A percentile compares a stretch with the other conserved stretches of the same genome.
Evolutionary conservation across 2,113 vertebrate species (phyloP).

Genomic region (Paedocypris sp.): DNA sequence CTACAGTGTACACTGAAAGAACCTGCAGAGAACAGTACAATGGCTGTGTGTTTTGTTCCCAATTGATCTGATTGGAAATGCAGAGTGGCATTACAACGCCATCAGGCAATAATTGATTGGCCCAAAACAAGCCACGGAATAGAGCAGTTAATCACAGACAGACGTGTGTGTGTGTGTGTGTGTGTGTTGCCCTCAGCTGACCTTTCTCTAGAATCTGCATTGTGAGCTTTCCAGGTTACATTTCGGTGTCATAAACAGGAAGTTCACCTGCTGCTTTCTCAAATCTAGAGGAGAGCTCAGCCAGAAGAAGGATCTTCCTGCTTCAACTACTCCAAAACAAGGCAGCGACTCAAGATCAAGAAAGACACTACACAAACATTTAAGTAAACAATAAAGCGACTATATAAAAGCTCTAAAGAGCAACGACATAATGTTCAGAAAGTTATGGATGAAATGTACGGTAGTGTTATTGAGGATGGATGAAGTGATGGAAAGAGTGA

Average conservation of each 20-base stretch:
- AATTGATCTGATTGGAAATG: not conserved
- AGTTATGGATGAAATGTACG: no score
- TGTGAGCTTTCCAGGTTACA: not conserved
- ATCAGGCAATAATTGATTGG: constrained; percentile 2
- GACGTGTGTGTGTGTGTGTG: not conserved
- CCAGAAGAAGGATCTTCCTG: not conserved
- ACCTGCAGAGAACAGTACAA: not conserved
- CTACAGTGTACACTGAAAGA: not conserved
- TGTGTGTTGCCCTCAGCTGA: not conserved
- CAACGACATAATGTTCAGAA: no score
- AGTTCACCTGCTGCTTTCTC: constrained; percentile 22
- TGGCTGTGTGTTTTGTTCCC: not conserved
- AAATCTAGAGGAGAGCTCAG: constrained; percentile 12
- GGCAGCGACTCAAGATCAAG: no score
- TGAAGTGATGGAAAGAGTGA: no score
- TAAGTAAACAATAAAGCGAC: no score
- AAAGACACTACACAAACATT: no score
- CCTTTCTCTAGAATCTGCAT: not conserved
- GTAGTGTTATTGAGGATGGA: no score
- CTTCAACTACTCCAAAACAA: not conserved
- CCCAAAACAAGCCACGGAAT: no score
- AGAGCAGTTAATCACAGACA: no score
- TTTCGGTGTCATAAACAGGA: constrained; percentile 15
- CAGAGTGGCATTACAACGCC: not conserved
- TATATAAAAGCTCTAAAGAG: no score